These are phyloP conservation scores for Ecliptopera silaceata DNA, from an alignment of 2,888 invertebrate species.

Conservation along the genomic window DNA sequence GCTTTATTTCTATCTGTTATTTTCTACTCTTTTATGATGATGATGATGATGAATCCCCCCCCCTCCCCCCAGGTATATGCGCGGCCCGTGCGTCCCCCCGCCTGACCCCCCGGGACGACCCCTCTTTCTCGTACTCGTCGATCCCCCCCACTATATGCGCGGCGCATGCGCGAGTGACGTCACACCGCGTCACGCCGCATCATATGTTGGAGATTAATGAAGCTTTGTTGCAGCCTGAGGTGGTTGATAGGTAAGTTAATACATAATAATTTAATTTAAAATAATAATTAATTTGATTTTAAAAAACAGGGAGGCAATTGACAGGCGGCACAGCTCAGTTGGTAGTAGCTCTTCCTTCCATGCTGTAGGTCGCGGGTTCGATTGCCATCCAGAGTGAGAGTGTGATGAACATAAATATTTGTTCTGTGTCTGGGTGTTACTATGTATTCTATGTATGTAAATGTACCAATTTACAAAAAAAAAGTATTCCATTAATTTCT, in stretches of 20 bases:
- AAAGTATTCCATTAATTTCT: too few species aligned
- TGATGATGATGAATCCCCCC: neutral
- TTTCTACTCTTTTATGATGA: too few species aligned
- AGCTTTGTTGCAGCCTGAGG: conserved; percentile 31
- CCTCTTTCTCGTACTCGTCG: conserved; percentile 83
- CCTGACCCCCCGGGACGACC: conserved; percentile 84
- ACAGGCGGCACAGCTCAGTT: too few species aligned
- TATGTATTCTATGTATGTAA: neutral
- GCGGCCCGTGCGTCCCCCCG: conserved; percentile 84
- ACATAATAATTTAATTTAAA: neutral
- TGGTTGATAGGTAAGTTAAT: conserved; percentile 54
- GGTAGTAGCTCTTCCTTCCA: too few species aligned
- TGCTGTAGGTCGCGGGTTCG: too few species aligned
- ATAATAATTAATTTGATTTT: too few species aligned
- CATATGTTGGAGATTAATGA: conserved; percentile 44
- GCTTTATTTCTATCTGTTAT: too few species aligned
- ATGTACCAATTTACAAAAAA: too few species aligned
- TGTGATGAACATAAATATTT: too few species aligned
- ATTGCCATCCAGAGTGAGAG: too few species aligned
- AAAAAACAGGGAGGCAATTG: too few species aligned
- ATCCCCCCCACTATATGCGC: conserved; percentile 44
- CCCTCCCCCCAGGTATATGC: conserved; percentile 80
- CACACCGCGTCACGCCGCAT: conserved; percentile 54
- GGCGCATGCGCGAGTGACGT: conserved; percentile 58
- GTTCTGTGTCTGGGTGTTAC: neutral